Conservation (phyloP, 2,113 vertebrate species). For the Lagopus leucura region DNA sequence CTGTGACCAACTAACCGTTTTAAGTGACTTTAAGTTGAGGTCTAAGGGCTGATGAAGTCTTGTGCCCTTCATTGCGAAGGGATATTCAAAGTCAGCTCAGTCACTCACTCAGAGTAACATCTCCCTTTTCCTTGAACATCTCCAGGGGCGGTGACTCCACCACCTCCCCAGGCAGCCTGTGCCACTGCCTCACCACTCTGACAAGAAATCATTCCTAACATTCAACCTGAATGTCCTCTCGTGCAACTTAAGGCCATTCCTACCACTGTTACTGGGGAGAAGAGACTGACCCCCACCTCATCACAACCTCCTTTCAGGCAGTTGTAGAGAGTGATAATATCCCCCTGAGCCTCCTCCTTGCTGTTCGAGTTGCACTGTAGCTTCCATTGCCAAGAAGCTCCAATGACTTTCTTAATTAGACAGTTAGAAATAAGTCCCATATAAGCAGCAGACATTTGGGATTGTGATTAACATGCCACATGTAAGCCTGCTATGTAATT, state of each 20-base stretch:
- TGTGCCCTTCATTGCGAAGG: background rate
- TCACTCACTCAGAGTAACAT: background rate
- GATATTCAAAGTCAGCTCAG: background rate
- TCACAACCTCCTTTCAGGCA: too few species aligned
- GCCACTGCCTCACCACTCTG: too few species aligned
- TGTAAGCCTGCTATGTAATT: slow-evolving; percentile 6
- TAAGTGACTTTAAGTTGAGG: background rate
- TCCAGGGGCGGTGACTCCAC: too few species aligned
- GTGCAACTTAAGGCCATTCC: too few species aligned
- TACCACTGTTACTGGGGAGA: too few species aligned
- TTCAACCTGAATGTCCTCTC: too few species aligned
- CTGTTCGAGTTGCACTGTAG: background rate
- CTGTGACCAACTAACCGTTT: background rate
- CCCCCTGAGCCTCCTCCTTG: too few species aligned
- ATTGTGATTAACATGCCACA: slow-evolving; percentile 40
- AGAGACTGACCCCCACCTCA: too few species aligned
- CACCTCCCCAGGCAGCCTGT: too few species aligned
- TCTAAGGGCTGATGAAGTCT: background rate
- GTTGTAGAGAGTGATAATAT: too few species aligned
- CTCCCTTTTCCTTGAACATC: too few species aligned
- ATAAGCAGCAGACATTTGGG: slow-evolving; percentile 2
- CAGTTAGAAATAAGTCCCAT: slow-evolving; percentile 11
- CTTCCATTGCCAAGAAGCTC: background rate
- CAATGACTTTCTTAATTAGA: background rate
- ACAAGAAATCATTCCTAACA: too few species aligned